Percentiles rank a stretch among this genome's conserved stretches.
These are phyloP conservation scores for Ceramica pisi DNA, from an alignment of 2,888 invertebrate species.

Conservation along the genomic window DNA sequence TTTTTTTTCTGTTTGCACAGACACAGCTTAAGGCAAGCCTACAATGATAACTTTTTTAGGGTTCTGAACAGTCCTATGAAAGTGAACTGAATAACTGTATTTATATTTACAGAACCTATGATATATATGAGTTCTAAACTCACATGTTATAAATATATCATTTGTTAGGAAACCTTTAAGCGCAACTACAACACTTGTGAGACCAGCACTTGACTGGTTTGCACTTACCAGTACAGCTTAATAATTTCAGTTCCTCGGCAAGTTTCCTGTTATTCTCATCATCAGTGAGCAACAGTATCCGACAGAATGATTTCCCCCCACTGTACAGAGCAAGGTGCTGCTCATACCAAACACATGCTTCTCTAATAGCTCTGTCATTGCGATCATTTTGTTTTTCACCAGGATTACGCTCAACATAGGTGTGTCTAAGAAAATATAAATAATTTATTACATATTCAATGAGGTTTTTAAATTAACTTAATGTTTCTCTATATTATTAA, in stretches of 20 bases:
- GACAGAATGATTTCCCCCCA: slow-evolving; percentile 83
- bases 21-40: too few relatives aligned
- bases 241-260: slow-evolving; percentile 93
- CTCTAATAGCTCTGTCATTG: slow-evolving; percentile 97
- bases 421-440: slow-evolving; percentile 92
- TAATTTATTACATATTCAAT: not conserved
- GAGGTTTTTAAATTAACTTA: not conserved
- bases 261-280: slow-evolving; percentile 94
- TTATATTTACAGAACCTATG: too few relatives aligned
- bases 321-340: slow-evolving; percentile 91
- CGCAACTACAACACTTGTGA: too few relatives aligned
- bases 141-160: too few relatives aligned
- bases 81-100: too few relatives aligned
- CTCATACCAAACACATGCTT: slow-evolving; percentile 96
- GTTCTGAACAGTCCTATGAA: too few relatives aligned
- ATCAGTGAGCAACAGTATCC: slow-evolving; percentile 95
- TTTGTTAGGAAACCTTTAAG: too few relatives aligned
- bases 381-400: slow-evolving; percentile 97
- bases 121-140: too few relatives aligned
- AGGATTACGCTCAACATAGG: slow-evolving; percentile 95
- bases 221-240: slow-evolving; percentile 92
- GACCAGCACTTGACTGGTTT: not conserved
- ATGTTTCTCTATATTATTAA: not conserved
- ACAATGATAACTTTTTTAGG: too few relatives aligned
- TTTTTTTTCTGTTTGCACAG: too few relatives aligned